Evolutionary conservation across 2,797 vertebrate genomes (phyloP).

Genomic region (Falco rusticolus): DNA sequence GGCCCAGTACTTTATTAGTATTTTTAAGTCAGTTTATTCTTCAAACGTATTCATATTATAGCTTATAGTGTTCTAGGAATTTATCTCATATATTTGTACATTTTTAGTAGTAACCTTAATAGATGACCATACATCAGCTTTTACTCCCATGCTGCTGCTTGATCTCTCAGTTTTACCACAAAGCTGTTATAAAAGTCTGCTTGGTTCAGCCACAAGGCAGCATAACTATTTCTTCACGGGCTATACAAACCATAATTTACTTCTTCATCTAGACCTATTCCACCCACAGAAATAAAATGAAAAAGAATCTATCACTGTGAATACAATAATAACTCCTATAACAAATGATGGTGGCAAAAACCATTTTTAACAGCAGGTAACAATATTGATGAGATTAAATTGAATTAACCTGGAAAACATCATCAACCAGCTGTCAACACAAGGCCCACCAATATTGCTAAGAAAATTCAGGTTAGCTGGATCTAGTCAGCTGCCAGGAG

Average conservation of each 20-base stretch:
- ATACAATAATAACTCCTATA: not conserved
- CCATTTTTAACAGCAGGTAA: not conserved
- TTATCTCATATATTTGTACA: not conserved
- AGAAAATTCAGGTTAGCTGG: not conserved
- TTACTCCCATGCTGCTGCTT: not conserved
- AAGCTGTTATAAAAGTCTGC: not conserved
- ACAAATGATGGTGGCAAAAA: not conserved
- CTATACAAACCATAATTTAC: not conserved
- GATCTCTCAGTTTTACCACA: not conserved
- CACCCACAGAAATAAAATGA: not conserved
- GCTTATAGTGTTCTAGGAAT: not conserved
- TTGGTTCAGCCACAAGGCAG: not conserved
- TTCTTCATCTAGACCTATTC: not conserved
- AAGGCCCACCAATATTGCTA: not conserved
- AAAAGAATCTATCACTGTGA: not conserved
- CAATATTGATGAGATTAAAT: not conserved
- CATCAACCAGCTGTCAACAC: not conserved
- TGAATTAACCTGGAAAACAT: not conserved
- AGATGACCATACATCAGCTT: not conserved
- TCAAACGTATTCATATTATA: not conserved
- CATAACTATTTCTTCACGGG: not conserved
- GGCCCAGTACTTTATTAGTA: not conserved
- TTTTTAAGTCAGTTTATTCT: not conserved
- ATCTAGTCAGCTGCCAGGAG: not conserved
- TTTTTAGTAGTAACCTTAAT: not conserved